Conservation (phyloP, 1,140 invertebrate genomes). For the Prorops nasuta region DNA sequence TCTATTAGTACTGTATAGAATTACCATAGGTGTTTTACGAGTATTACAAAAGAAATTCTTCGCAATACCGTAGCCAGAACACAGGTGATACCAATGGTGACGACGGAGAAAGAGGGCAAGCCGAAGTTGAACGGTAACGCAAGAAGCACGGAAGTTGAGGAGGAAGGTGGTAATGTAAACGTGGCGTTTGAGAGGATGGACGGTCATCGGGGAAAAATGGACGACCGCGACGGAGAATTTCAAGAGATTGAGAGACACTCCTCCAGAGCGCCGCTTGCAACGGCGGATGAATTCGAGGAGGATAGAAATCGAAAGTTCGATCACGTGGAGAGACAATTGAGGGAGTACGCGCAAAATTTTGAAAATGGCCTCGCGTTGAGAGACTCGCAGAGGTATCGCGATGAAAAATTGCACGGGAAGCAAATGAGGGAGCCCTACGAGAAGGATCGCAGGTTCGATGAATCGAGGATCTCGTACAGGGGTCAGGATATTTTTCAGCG, state of each 20-base stretch:
- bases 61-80: background rate
- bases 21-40: too few species aligned
- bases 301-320: constrained; percentile 26
- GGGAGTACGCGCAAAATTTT: constrained; percentile 39
- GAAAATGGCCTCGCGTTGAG: constrained; percentile 27
- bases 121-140: constrained; percentile 5
- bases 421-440: constrained; percentile 9
- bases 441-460: constrained; percentile 12
- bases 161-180: constrained; percentile 26
- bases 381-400: constrained; percentile 25
- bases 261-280: too few species aligned
- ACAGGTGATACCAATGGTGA: constrained; percentile 22
- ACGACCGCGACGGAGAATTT: constrained; percentile 7
- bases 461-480: constrained; percentile 25
- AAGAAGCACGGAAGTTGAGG: constrained; percentile 2
- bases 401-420: constrained; percentile 15
- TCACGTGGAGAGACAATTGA: constrained; percentile 32
- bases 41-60: background rate
- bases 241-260: background rate
- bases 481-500: constrained; percentile 44
- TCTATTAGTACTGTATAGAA: too few species aligned
- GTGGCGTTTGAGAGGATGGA: constrained; percentile 27
- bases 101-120: constrained; percentile 31
- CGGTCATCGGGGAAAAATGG: constrained; percentile 6
- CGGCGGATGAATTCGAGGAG: constrained; percentile 8